These are phyloP conservation scores for Neotoma lepida DNA, from an alignment of 2,113 vertebrate species.

Conservation along the genomic window DNA sequence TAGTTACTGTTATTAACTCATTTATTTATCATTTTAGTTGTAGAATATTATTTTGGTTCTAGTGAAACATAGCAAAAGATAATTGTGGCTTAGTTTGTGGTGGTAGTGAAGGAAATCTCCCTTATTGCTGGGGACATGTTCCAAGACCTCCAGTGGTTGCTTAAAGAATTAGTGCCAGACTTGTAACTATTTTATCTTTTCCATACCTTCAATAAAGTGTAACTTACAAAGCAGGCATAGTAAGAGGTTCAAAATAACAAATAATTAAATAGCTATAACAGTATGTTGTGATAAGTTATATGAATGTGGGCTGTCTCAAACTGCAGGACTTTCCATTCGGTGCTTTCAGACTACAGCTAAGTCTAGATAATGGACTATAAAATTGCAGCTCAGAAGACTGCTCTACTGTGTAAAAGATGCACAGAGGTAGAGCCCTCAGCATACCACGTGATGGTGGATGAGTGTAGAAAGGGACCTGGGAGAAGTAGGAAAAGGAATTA, in stretches of 20 bases:
- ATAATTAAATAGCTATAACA: neutral
- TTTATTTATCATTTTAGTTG: neutral
- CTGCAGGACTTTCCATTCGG: neutral
- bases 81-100: neutral
- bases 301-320: neutral
- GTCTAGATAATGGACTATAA: neutral
- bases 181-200: neutral
- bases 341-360: neutral
- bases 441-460: neutral
- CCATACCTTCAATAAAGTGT: neutral
- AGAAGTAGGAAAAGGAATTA: neutral
- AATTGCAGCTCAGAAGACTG: neutral
- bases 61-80: neutral
- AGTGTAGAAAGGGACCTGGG: neutral
- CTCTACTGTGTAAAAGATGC: neutral
- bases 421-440: neutral
- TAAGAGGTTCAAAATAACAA: neutral
- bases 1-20: neutral
- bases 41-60: slow-evolving; percentile 23
- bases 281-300: neutral
- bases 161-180: neutral
- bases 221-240: neutral
- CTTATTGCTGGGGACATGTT: neutral
- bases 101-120: neutral
- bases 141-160: neutral